phyloP scores from a whole-genome alignment of 2,113 vertebrate species.

The Mesoclemmys tuberculata region DNA sequence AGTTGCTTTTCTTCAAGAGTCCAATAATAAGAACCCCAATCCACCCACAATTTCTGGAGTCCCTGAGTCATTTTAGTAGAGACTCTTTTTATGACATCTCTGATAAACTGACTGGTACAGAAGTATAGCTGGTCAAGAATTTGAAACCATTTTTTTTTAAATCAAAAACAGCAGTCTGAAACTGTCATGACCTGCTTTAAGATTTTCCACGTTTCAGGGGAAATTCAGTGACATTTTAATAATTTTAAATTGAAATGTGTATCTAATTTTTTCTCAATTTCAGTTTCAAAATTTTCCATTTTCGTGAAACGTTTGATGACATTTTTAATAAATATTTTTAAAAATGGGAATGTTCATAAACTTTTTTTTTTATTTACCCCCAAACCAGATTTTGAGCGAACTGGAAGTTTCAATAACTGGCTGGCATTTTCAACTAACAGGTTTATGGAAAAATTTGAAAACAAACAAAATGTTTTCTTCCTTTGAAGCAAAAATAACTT shows the following conservation, averaged over 20 bases:
- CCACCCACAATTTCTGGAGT: rapidly evolving
- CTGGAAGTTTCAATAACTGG: neutral
- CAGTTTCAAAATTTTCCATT: neutral
- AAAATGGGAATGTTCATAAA: neutral
- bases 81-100: neutral
- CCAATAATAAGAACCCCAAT: neutral
- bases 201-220: neutral
- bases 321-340: neutral
- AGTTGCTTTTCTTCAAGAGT: rapidly evolving
- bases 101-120: neutral
- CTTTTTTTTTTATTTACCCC: neutral
- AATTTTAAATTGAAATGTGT: neutral
- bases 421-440: neutral
- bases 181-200: neutral
- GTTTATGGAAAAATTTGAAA: neutral
- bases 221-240: neutral
- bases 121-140: neutral
- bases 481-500: neutral
- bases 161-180: neutral
- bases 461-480: neutral
- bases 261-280: neutral
- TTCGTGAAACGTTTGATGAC: rapidly evolving
- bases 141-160: neutral
- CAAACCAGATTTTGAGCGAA: neutral
- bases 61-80: rapidly evolving